Conservation (phyloP, 2,113 vertebrate species). For the Anoplopoma fimbria region DNA sequence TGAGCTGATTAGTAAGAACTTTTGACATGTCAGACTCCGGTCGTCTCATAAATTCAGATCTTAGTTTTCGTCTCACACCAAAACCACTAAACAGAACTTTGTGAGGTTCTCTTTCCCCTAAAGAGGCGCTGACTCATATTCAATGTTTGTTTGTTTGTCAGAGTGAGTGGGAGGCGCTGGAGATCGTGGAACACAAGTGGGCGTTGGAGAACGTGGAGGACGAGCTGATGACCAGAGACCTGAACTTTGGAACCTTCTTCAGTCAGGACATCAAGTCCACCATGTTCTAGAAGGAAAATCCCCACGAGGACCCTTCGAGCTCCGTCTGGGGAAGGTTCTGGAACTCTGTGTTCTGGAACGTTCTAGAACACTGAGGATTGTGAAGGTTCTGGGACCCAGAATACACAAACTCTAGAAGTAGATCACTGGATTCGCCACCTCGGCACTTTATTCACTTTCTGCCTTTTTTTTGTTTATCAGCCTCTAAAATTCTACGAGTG, state of each 20-base stretch:
- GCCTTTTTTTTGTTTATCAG: too few relatives aligned
- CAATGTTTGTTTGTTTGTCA: constrained; percentile 49
- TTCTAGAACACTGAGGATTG: neutral
- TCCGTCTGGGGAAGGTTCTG: neutral
- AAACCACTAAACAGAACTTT: too few relatives aligned
- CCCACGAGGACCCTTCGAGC: fast-evolving
- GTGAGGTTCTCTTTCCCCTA: too few relatives aligned
- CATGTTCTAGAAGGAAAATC: constrained; percentile 50
- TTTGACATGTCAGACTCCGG: too few relatives aligned
- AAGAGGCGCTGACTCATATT: too few relatives aligned
- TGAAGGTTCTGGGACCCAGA: neutral
- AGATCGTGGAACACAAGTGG: constrained; percentile 88
- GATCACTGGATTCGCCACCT: neutral
- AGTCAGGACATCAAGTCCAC: constrained; percentile 62
- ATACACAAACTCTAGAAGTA: neutral
- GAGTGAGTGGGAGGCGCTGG: constrained; percentile 91
- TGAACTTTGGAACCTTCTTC: constrained; percentile 80
- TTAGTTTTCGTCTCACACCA: too few relatives aligned
- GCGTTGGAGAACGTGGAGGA: constrained; percentile 88
- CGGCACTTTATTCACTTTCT: too few relatives aligned
- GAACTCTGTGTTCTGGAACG: neutral
- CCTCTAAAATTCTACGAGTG: too few relatives aligned
- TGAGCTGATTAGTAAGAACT: too few relatives aligned
- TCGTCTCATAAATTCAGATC: too few relatives aligned
- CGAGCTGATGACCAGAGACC: constrained; percentile 83